Evolutionary conservation across 2,797 vertebrate genomes (phyloP).

Genomic region (Sphenopsis melanotis): DNA sequence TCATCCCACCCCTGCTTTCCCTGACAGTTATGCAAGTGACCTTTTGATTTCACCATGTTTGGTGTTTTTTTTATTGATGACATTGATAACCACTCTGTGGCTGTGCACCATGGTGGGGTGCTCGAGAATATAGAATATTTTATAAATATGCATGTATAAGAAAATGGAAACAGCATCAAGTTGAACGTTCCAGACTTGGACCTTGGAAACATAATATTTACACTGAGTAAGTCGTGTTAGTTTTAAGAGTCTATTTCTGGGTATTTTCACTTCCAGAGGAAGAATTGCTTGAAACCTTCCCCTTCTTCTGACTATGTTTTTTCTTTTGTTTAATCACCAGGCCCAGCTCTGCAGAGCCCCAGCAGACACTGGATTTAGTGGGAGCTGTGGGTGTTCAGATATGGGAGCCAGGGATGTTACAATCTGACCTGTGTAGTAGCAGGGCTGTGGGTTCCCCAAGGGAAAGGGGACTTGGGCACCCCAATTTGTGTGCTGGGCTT

Average conservation of each 20-base stretch:
- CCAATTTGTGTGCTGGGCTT: accelerated
- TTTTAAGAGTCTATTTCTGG: constrained; percentile 26
- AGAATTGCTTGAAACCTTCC: background rate
- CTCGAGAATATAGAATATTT: background rate
- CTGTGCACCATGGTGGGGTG: background rate
- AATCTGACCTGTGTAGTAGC: background rate
- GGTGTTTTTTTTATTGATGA: constrained; percentile 34
- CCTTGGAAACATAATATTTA: constrained; percentile 31
- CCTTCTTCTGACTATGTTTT: background rate
- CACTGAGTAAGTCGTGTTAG: background rate
- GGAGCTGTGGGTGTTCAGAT: background rate
- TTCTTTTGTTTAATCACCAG: background rate
- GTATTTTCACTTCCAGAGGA: constrained; percentile 25
- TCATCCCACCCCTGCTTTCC: constrained; percentile 37
- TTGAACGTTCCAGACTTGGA: constrained; percentile 4
- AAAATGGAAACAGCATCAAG: background rate
- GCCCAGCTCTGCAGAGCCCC: background rate
- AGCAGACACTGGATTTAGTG: background rate
- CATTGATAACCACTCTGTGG: constrained; percentile 2
- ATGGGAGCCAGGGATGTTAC: accelerated
- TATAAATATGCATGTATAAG: background rate
- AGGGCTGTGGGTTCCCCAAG: background rate
- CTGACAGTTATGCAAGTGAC: constrained; percentile 65
- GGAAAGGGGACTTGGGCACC: background rate
- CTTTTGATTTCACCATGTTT: constrained; percentile 62